Evolutionary conservation across 1,140 invertebrate species (phyloP), one percentile per base, ranked within the genome.

Genomic region (Eupeodes corollae): DNA sequence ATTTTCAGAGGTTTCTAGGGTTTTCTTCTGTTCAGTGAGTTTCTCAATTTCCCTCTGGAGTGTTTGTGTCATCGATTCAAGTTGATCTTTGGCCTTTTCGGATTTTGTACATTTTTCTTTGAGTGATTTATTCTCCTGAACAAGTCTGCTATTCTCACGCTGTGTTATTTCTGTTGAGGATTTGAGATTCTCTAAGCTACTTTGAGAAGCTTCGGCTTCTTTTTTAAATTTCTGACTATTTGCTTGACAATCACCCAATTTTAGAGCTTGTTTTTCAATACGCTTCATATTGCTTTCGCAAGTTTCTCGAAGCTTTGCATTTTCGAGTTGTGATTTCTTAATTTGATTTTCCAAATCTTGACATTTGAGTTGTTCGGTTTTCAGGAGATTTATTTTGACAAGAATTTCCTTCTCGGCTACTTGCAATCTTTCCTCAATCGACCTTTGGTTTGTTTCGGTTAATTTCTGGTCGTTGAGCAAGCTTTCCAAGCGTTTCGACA

Each of bases 191-290:
- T 43, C 47, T 9, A 10, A 18, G n/a, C 39, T 43, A 32, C 14
- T 42, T 21, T 1, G 37, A 1, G 40, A 3, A 38, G 34, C 26
- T 46, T 50, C 38, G 33, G 35, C 48, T 42, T 44, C 47, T 39
- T 50, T 44, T 12, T 62, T 48, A 3, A 48, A 30, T 37, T 61
- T 56, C 2, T 45, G 40, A 15, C 54, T 15, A 19, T 41, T 11
- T 0, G 57, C 49, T 14, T 55, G 57, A 11, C 49, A 40, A 6
- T 52, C 52, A 10, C 49, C 49, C 13, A 59, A 31, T 39, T 56
- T 56, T 1, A 58, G 14, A 26, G 53, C 42, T 30, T 52, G 40
- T 48, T 53, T 53, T 16, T 60, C 58, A 32, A 56, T 33, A 2
- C 56, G 49, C 12, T 56, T 56, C 8, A 42, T 55, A 0, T 21